Base-by-base conservation (phyloP, 2,797 vertebrate species). In the Rhinella marina region DNA sequence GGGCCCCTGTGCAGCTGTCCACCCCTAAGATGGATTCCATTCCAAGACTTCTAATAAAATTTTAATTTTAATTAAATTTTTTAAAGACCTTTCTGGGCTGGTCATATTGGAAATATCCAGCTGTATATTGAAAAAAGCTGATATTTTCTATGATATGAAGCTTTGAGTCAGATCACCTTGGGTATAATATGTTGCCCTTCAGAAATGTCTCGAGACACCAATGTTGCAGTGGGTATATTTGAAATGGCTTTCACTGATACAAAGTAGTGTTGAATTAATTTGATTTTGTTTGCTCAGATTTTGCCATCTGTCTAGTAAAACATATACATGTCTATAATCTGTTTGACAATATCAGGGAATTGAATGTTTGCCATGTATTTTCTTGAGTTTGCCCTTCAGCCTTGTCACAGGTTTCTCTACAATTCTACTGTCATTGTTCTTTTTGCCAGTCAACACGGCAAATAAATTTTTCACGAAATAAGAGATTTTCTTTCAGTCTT, bases 251-350 rank as follows among this genome's bases (percentile, higher is more conserved):
- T 81, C 64, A 7, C 12, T 64, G 77, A 81, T 85, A 85, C 59
- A 88, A 85, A 88, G 19, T 75, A 61, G 32, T 81, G 77, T 50
- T 81, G 77, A 85, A 81, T 75, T 81, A 52, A 88, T 85, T 79
- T 73, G 83, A 75, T 85, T 85, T 81, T 88, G 78, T 88, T 86
- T 82, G 84, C 84, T 29, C 70, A 76, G 59, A 88, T 85, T 85
- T 88, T 54, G n/a, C 83, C 80, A 10, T 85, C 77, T 75, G 82
- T 85, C 77, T 81, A 25, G 56, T 29, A 81, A 80, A 73, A 73
- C 32, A 88, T 85, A 81, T 81, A 88, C 68, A 85, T 81, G 87
- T 85, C 87, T 76, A 23, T 85, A 88, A 88, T 88, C 84, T 88
- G 87, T 88, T 86, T 88, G 88, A 88, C 88, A 88, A 88, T 82